A percentile compares a stretch with the other conserved stretches of the same genome.
Evolutionary conservation across 2,888 invertebrate species (phyloP).

Genomic region (Acholoe squamosa): DNA sequence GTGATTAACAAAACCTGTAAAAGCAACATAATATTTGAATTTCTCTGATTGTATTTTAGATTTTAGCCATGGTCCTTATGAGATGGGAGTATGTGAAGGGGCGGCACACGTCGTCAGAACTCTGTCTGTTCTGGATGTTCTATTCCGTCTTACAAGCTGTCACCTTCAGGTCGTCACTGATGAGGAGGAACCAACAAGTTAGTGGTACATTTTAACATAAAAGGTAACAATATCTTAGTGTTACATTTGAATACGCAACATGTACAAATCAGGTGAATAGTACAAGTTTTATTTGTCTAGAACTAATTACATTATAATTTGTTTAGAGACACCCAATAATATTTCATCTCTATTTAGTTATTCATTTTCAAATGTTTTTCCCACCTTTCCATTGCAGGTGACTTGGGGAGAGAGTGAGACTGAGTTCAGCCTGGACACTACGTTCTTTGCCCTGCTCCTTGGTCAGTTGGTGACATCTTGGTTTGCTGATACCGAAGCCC

Average conservation of each 20-base stretch:
- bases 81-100: neutral
- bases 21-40: too few relatives aligned
- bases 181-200: neutral
- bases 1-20: too few relatives aligned
- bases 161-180: neutral
- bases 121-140: conserved; percentile 32
- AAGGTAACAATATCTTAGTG: neutral
- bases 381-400: neutral
- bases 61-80: neutral
- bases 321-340: too few relatives aligned
- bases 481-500: conserved; percentile 27
- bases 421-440: neutral
- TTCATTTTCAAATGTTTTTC: neutral
- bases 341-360: too few relatives aligned
- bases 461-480: neutral
- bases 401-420: neutral
- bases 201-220: neutral
- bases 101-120: neutral
- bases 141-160: neutral
- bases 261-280: neutral
- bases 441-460: neutral
- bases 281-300: too few relatives aligned
- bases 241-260: neutral
- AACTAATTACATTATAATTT: too few relatives aligned
- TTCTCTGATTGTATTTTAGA: too few relatives aligned